Evolutionary conservation across 1,140 invertebrate genomes (phyloP), one percentile per base, ranked within the genome.

Genomic region (Rhynchophorus ferrugineus): DNA sequence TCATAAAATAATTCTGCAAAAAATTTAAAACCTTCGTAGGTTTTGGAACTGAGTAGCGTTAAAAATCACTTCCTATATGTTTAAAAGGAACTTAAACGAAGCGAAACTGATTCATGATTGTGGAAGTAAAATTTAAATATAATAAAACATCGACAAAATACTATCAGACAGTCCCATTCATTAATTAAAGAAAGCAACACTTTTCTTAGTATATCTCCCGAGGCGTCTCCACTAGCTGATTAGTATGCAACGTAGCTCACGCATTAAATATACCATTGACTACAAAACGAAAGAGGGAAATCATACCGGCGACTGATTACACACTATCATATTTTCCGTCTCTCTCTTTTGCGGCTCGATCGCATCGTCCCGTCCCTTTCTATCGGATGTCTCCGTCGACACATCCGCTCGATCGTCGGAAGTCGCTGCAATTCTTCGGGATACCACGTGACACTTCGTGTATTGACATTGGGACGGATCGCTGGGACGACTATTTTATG

Each of bases 291-390:
- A 42, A 19, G 36, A 49, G 48, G 48, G 34, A 49, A 42, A 49
- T 49, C 49, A 42, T 37, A 39, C 42, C 44, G 44, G 38, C 44
- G 64, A 62, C 64, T 62, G 64, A 66, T 66, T 66, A 66, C 64
- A 64, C 58, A 63, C 64, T 66, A 64, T 66, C 64, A 66, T 66
- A 66, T 66, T 64, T 64, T 66, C 64, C 55, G 39, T 64, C 59
- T 61, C 57, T 37, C 29, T 66, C 34, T 36, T 7, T 3, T 13
- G 3, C 50, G 24, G 39, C 16, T 20, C 24, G 6, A n/a, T 20
- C 24, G 17, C 22, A 44, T 19, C 19, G 22, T 44, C 18, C 48
- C 19, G 19, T 62, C 57, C 53, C 50, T 49, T 45, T 66, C 58
- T 57, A 65, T 63, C 61, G 64, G 64, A 66, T 64, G 51, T 54